Evolutionary conservation across 2,888 invertebrate species (phyloP), one percentile per base, ranked within the genome.

Genomic region (Pristionchus fissidentatus): DNA sequence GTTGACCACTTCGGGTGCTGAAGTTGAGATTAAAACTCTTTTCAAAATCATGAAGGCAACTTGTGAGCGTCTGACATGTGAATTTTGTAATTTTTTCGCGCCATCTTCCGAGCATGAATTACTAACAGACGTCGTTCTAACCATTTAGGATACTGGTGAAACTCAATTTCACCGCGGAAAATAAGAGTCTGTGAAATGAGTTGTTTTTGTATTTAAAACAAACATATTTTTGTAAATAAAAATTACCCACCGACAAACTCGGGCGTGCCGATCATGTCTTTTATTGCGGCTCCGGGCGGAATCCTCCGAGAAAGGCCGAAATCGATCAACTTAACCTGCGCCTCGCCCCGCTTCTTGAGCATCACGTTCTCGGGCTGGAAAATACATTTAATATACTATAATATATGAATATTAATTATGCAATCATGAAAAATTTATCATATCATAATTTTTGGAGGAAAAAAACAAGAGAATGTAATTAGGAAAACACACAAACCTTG

Each of bases 341-440:
- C 93, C 84, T 93, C 92, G 70, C 89, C 90, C 26, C 87, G 75
- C 73, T 87, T 86, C 43, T 89, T 88, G 35, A 95, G 92, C 93
- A 95, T 94, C 87, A 95, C 94, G 92, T 95, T 95, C 92, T 95
- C 95, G 78, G 95, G 95, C 93, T 94, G 90, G 73, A 92, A 90
- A 29, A 38, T 10, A 55, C 22, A 32, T 35, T 38, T 66, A 26
- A 19, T 32, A 8, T 35, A n/a, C 29, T n/a, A 62, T 19, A 19
- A 49, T 19, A 19, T 13, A 49, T 19, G 19, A 13, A 49, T 49
- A 19, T 10, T 49, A 13, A 49, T 49, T 10, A 19, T 3, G 5
- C 3, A 62, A 29, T 10, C 13, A 26, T 26, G 62, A 4, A 15
- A 4, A 3, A 8, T 32, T 15, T 26, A 26, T 29, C 15, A 26